A percentile compares a stretch with the other conserved stretches of the same genome.
These are phyloP conservation scores for Anthoscopus minutus DNA, from an alignment of 2,113 vertebrate species.

Conservation along the genomic window DNA sequence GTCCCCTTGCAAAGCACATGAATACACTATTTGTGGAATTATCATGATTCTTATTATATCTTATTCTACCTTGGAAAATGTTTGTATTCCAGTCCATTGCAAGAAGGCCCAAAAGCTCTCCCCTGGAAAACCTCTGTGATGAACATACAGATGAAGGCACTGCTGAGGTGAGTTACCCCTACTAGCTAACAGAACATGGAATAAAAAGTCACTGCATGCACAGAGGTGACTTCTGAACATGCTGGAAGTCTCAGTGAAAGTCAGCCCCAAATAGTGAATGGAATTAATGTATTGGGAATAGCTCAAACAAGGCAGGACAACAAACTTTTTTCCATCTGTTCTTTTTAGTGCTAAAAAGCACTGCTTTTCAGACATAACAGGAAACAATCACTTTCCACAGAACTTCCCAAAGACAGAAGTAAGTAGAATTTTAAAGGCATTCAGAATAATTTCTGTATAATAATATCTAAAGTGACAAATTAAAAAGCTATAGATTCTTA, in stretches of 20 bases:
- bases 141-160: not conserved
- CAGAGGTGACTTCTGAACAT: not conserved
- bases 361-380: not conserved
- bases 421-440: not conserved
- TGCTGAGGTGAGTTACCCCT: too few relatives aligned
- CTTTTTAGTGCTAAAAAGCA: not conserved
- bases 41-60: accelerated
- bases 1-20: not conserved
- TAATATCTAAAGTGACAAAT: not conserved
- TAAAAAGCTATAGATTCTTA: not conserved
- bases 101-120: not conserved
- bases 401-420: not conserved
- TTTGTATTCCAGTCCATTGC: not conserved
- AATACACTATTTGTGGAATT: not conserved
- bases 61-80: not conserved
- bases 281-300: not conserved
- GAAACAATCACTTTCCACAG: not conserved
- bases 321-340: not conserved
- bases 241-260: not conserved
- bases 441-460: not conserved
- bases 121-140: not conserved
- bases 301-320: not conserved
- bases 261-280: not conserved
- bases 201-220: not conserved
- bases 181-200: not conserved